These are phyloP conservation scores for Dendroctonus valens DNA, from an alignment of 1,140 invertebrate genomes.

Conservation along the genomic window DNA sequence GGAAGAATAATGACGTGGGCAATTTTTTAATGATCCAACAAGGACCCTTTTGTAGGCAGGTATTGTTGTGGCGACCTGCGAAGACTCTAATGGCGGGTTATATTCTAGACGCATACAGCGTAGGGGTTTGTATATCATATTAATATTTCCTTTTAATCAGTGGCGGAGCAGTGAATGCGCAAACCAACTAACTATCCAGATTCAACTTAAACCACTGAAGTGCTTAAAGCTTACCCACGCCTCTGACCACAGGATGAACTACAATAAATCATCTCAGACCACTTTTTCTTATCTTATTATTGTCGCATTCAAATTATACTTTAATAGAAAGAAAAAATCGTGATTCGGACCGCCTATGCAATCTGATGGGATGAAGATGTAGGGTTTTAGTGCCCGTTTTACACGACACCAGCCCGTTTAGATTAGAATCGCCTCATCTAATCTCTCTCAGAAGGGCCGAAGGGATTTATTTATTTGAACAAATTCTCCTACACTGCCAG, in stretches of 20 bases:
- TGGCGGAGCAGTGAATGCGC: neutral
- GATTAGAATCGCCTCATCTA: conserved; percentile 7
- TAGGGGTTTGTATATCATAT: conserved; percentile 20
- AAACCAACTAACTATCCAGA: no score
- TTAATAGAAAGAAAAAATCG: no score
- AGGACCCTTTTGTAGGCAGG: conserved; percentile 16
- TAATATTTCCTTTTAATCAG: conserved; percentile 1
- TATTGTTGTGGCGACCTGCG: conserved; percentile 17
- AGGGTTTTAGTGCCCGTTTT: neutral
- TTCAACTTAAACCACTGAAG: no score
- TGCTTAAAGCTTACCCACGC: no score
- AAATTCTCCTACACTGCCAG: neutral
- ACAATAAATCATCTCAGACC: no score
- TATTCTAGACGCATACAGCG: conserved; percentile 14
- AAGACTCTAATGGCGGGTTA: conserved; percentile 10
- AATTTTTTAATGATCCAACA: conserved; percentile 22
- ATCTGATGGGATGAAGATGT: neutral
- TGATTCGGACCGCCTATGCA: neutral
- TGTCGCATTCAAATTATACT: neutral
- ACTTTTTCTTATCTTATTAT: neutral
- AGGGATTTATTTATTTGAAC: conserved; percentile 1
- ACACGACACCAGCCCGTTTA: conserved; percentile 7
- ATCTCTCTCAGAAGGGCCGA: conserved; percentile 1
- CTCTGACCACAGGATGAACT: no score
- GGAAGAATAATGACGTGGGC: conserved; percentile 20